phyloP scores from a whole-genome alignment of 1,140 invertebrate species.

The Drosophila bocqueti region DNA sequence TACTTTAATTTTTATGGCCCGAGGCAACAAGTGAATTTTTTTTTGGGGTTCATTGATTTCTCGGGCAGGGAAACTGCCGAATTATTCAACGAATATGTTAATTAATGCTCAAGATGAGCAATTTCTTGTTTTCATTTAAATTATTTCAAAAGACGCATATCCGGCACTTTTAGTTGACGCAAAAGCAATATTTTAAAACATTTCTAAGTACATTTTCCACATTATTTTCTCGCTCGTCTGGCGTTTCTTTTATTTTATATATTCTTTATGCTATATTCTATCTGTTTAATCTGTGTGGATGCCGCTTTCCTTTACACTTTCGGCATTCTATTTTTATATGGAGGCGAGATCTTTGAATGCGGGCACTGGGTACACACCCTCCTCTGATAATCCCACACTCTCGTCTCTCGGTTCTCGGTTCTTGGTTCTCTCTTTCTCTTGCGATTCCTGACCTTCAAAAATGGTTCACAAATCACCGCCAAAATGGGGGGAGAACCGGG shows the following conservation, averaged over 20 bases:
- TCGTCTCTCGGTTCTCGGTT: neutral
- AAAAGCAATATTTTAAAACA: constrained; percentile 30
- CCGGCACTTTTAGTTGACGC: constrained; percentile 61
- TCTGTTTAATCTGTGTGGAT: constrained; percentile 13
- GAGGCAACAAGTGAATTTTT: constrained; percentile 47
- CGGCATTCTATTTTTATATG: constrained; percentile 57
- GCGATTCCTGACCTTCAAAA: constrained; percentile 73
- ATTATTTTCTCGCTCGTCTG: neutral
- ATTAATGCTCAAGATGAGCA: constrained; percentile 12
- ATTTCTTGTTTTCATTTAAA: constrained; percentile 12
- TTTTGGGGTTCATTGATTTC: constrained; percentile 55
- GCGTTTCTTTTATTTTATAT: constrained; percentile 11
- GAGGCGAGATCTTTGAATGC: constrained; percentile 34
- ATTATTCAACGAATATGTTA: constrained; percentile 24
- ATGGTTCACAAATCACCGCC: constrained; percentile 9
- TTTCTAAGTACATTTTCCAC: constrained; percentile 29
- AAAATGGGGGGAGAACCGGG: constrained; percentile 14
- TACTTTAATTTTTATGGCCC: constrained; percentile 51
- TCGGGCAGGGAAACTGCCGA: constrained; percentile 7
- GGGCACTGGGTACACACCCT: constrained; percentile 58
- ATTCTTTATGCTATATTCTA: neutral
- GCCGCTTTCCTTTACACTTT: constrained; percentile 28
- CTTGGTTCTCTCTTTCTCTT: constrained; percentile 2
- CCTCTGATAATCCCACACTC: constrained; percentile 15
- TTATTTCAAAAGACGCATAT: constrained; percentile 55